phyloP scores from a whole-genome alignment of 2,113 vertebrate genomes.

The Rhinogobius similis region DNA sequence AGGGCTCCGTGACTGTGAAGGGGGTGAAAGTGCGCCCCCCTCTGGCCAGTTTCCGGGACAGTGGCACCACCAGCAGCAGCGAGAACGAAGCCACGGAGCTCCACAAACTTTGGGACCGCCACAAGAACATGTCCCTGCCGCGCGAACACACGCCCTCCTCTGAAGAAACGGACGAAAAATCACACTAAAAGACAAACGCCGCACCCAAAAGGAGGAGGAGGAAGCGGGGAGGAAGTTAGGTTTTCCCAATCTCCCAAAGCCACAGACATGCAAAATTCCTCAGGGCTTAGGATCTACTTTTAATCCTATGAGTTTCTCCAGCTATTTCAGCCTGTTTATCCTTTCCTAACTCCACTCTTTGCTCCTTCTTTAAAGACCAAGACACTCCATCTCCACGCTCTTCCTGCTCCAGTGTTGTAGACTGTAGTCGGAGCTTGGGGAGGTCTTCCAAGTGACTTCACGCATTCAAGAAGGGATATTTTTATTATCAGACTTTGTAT shows the following conservation, averaged over 20 bases:
- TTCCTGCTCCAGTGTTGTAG: conserved; percentile 48
- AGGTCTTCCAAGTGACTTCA: conserved; percentile 4
- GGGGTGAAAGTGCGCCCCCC: conserved; percentile 93
- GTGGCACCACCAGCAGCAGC: conserved; percentile 87
- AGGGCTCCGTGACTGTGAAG: conserved; percentile 92
- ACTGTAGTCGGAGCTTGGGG: neutral
- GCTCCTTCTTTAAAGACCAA: conserved; percentile 18
- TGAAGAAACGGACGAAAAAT: conserved; percentile 86
- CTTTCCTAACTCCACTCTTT: conserved; percentile 28
- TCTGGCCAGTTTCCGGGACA: conserved; percentile 93
- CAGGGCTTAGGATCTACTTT: conserved; percentile 58
- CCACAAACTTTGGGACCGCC: conserved; percentile 91
- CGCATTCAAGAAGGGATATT: conserved; percentile 52
- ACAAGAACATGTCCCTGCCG: conserved; percentile 85
- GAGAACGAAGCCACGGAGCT: conserved; percentile 92
- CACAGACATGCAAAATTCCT: conserved; percentile 52
- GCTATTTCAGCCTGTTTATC: conserved; percentile 24
- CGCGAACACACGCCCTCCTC: conserved; percentile 82
- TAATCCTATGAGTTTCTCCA: conserved; percentile 45
- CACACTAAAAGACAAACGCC: conserved; percentile 68
- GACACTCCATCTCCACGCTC: conserved; percentile 37
- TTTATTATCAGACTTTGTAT: conserved; percentile 23
- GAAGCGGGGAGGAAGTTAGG: conserved; percentile 9
- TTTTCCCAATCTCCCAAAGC: conserved; percentile 48
- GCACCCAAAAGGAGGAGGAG: neutral